Evolutionary conservation across 2,797 vertebrate species (phyloP), one percentile per base, ranked within the genome.

Genomic region (Chrosomus eos): DNA sequence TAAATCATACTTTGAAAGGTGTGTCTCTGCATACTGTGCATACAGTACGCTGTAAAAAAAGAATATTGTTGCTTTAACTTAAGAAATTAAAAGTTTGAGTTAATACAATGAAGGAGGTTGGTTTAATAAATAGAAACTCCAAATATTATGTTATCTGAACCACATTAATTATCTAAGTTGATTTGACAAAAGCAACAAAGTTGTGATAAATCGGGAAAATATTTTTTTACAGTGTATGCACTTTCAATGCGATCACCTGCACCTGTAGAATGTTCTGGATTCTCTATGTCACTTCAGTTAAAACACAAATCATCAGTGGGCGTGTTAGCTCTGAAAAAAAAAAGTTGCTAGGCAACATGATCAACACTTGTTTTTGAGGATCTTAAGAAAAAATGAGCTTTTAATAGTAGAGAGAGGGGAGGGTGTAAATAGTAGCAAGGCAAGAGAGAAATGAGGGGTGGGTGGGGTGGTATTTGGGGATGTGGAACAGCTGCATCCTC

Each of bases 331-430:
- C n/a, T 53, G n/a, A 23, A 36, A 28, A 82, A 76, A 58, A 45
- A 38, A 70, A 36, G 74, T 84, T 80, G 70, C 81, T 80, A 75
- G 38, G 86, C 71, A 87, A 87, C 86, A 80, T 86, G 43, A 55
- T 64, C 70, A 84, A 80, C 58, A 80, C 76, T 75, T 73, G 68
- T 67, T 78, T 53, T 77, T 84, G 45, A 68, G 60, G 9, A 74
- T 76, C 48, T 73, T 74, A 43, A 80, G 81, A 48, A 80, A 58
- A 79, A 58, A 87, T 10, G n/a, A 68, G 58, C 43, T 58, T 80
- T 83, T 74, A 68, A 26, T 74, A 74, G 60, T 74, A 83, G 55
- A 85, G 31, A 28, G 67, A 80, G 33, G 11, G 80, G 21, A 58
- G 67, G 64, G 38, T 62, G 48, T 55, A 76, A 60, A 75, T 31